Evolutionary conservation across 2,888 invertebrate species (phyloP).

Genomic region (Gryllus longicercus): DNA sequence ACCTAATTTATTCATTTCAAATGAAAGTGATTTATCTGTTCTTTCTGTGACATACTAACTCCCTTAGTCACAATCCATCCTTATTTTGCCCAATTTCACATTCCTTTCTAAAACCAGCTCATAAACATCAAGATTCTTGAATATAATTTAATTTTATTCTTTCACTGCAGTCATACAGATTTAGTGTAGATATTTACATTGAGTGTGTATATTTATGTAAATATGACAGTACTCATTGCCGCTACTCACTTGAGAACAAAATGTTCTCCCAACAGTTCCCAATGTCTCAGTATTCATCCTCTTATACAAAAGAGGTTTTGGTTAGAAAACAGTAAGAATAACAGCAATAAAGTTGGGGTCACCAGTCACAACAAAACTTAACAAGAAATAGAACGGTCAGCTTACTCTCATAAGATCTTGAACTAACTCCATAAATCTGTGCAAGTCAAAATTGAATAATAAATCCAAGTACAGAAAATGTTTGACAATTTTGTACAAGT

Average conservation of each 20-base stretch:
- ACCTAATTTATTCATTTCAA: too few species aligned
- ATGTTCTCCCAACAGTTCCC: slow-evolving; percentile 4
- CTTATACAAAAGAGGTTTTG: neutral
- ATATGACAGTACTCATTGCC: slow-evolving; percentile 10
- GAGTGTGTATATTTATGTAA: neutral
- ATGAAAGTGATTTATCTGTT: too few species aligned
- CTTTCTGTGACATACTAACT: too few species aligned
- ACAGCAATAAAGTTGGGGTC: neutral
- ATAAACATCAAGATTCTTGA: neutral
- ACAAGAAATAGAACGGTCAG: neutral
- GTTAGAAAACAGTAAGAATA: neutral
- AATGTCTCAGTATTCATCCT: neutral
- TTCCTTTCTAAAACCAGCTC: too few species aligned
- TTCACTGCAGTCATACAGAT: neutral
- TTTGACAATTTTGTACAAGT: neutral
- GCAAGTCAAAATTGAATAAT: neutral
- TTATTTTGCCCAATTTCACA: too few species aligned
- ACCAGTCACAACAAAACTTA: neutral
- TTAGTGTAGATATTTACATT: slow-evolving; percentile 8
- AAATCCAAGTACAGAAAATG: neutral
- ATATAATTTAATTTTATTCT: slow-evolving; percentile 17
- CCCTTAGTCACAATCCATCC: too few species aligned
- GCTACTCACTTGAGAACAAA: neutral
- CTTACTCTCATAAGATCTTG: neutral
- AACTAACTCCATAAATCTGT: neutral